phyloP scores from a whole-genome alignment of 2,113 vertebrate species.

The Pantherophis guttatus region DNA sequence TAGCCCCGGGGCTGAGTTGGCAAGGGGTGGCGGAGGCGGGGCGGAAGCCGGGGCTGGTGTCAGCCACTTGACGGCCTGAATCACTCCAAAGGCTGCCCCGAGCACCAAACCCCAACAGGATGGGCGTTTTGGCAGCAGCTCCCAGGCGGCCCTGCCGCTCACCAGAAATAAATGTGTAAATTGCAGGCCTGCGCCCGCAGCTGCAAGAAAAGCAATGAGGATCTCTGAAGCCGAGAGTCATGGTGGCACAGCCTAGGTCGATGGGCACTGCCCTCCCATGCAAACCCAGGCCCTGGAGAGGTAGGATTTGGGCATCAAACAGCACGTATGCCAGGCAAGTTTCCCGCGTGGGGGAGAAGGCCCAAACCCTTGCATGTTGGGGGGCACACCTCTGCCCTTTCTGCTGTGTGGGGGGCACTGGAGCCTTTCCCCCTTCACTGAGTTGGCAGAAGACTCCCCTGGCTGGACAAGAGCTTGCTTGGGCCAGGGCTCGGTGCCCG shows the following conservation, averaged over 20 bases:
- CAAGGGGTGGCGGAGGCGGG: neutral
- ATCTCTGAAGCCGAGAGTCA: neutral
- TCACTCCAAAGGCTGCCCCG: neutral
- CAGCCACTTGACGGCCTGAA: neutral
- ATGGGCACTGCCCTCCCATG: neutral
- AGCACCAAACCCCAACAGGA: neutral
- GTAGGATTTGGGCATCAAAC: neutral
- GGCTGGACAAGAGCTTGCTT: neutral
- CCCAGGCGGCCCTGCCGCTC: rapidly evolving
- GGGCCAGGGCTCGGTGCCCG: neutral
- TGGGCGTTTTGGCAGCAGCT: conserved; percentile 3
- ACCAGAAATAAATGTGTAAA: neutral
- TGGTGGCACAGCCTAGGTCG: no score
- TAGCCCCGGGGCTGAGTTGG: neutral
- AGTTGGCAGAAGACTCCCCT: neutral
- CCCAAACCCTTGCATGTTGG: neutral
- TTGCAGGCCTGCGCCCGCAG: neutral
- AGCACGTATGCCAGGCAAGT: neutral
- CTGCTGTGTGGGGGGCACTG: neutral
- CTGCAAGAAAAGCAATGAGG: rapidly evolving
- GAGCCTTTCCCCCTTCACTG: neutral
- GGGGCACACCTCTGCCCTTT: neutral
- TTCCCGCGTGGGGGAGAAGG: neutral
- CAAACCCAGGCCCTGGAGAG: neutral
- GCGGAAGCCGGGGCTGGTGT: neutral